phyloP scores from a whole-genome alignment of 2,113 vertebrate genomes.

The Microcebus murinus region DNA sequence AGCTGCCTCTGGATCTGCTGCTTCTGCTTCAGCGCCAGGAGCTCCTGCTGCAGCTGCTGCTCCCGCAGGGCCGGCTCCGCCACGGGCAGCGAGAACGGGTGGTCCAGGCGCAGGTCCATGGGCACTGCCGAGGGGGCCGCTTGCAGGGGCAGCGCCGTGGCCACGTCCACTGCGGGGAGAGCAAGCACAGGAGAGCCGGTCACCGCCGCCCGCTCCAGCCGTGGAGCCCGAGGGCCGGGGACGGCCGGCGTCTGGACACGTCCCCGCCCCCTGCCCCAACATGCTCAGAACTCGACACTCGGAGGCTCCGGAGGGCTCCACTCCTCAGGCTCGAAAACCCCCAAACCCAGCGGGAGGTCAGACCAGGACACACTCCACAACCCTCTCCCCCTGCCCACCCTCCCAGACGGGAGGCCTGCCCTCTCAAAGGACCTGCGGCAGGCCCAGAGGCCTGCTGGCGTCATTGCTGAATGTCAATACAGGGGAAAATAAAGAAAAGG shows the following conservation, averaged over 20 bases:
- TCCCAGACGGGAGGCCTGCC: not conserved
- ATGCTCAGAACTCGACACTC: not conserved
- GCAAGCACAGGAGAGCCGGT: not conserved
- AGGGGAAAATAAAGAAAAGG: not conserved
- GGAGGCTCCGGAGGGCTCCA: not conserved
- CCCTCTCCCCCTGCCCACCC: not conserved
- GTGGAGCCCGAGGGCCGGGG: accelerated
- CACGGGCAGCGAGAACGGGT: constrained; percentile 91
- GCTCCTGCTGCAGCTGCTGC: constrained; percentile 98
- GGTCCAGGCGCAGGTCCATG: constrained; percentile 97
- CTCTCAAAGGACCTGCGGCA: not conserved
- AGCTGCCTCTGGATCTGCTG: constrained; percentile 98
- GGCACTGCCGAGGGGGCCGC: constrained; percentile 92
- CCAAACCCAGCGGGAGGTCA: not conserved
- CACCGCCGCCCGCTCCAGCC: accelerated
- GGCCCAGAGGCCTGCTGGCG: not conserved
- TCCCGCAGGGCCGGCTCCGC: constrained; percentile 88
- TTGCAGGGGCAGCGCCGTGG: constrained; percentile 93
- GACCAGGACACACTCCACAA: accelerated
- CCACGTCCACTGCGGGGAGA: constrained; percentile 91
- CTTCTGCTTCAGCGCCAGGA: constrained; percentile 96
- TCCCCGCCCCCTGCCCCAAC: accelerated
- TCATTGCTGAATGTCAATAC: not conserved
- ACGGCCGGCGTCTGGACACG: accelerated
- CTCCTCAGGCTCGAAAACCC: not conserved